Conservation (phyloP, 2,888 invertebrate species). For the Dasysyrphus tricinctus region DNA sequence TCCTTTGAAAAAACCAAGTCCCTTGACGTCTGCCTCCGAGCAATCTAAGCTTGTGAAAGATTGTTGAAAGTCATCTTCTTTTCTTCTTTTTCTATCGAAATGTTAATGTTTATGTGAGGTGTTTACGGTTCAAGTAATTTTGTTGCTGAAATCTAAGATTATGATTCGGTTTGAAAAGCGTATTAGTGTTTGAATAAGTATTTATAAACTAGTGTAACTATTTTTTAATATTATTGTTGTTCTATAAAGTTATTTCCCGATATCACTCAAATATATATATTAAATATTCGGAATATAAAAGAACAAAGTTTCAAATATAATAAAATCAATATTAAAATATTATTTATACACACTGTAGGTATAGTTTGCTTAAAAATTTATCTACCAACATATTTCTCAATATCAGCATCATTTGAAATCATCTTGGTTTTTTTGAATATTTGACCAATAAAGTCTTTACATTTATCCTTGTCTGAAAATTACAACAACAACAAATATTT, state of each 20-base stretch:
- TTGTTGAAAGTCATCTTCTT: no score
- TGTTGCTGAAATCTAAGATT: no score
- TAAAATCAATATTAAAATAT: conserved; percentile 1
- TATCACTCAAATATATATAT: not conserved
- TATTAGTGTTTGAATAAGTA: no score
- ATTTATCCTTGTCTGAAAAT: conserved; percentile 77
- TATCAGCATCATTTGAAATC: conserved; percentile 80
- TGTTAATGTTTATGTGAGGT: no score
- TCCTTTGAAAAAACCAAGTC: no score
- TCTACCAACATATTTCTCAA: conserved; percentile 75
- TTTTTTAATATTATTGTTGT: conserved; percentile 3
- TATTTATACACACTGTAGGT: conserved; percentile 3
- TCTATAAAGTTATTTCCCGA: not conserved
- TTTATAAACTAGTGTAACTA: not conserved
- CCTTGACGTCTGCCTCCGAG: no score
- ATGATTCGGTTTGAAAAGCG: no score
- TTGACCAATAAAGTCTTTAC: conserved; percentile 79
- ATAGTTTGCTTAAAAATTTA: conserved; percentile 2
- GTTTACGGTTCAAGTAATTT: no score
- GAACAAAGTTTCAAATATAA: not conserved
- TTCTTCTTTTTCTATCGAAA: no score
- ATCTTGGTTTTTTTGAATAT: conserved; percentile 79
- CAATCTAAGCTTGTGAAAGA: no score
- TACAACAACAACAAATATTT: not conserved
- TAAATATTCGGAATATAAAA: conserved; percentile 2